phyloP scores from a whole-genome alignment of 2,797 vertebrate species.

The Notamacropus eugenii region DNA sequence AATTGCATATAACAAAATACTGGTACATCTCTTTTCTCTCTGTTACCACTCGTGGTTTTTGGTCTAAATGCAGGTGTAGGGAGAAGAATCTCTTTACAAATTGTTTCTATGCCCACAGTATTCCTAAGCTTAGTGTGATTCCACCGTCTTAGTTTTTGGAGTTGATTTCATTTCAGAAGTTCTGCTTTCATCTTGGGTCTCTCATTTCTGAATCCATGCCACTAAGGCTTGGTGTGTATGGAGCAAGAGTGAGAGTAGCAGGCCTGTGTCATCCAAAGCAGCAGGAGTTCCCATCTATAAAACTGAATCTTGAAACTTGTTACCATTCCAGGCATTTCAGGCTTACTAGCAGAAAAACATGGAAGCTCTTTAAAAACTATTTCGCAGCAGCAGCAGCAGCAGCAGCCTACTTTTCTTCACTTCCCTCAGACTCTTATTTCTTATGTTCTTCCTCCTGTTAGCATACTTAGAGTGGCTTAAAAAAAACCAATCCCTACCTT shows the following conservation, averaged over 20 bases:
- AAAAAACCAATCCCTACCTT: neutral
- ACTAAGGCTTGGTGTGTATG: constrained; percentile 3
- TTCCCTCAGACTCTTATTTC: neutral
- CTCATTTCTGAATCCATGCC: constrained; percentile 44
- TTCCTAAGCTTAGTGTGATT: constrained; percentile 60
- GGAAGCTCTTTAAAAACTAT: neutral
- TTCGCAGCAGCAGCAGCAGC: neutral
- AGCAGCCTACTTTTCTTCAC: neutral
- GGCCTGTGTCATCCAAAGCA: neutral
- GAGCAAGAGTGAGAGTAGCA: neutral
- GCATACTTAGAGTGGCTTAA: neutral
- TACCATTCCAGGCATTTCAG: neutral
- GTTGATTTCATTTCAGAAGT: constrained; percentile 61
- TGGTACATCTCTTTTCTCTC: constrained; percentile 59
- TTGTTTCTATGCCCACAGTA: constrained; percentile 49
- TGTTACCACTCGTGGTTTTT: constrained; percentile 55
- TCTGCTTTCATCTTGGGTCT: constrained; percentile 33
- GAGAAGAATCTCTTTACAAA: constrained; percentile 58
- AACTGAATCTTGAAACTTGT: neutral
- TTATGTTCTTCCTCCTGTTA: neutral
- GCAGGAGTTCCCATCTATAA: neutral
- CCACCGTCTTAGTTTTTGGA: neutral
- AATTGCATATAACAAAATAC: neutral
- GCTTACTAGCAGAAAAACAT: neutral
- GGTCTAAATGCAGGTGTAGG: constrained; percentile 60